Percentiles rank a stretch among this genome's conserved stretches.
Conservation (phyloP, 1,140 invertebrate species). For the Trichonephila clavipes region DNA sequence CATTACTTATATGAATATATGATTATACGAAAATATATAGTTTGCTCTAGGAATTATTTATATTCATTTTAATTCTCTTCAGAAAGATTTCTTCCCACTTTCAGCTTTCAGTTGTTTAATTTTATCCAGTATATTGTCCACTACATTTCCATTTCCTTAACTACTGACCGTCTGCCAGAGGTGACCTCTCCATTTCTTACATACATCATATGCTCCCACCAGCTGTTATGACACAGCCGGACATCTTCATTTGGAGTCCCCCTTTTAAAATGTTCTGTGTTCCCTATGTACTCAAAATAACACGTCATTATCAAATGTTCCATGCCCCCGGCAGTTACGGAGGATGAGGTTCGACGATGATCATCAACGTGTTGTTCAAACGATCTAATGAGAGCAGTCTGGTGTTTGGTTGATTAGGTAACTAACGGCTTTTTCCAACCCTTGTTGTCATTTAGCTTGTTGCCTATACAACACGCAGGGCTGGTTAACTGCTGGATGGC, state of each 20-base stretch:
- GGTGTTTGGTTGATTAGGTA: constrained; percentile 69
- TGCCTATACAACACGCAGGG: constrained; percentile 61
- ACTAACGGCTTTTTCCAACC: constrained; percentile 57
- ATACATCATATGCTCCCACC: background rate
- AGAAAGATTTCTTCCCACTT: background rate
- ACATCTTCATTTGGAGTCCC: constrained; percentile 34
- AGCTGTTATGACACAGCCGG: constrained; percentile 51
- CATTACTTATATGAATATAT: too few relatives aligned
- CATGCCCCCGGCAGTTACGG: constrained; percentile 32
- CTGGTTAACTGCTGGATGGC: constrained; percentile 13
- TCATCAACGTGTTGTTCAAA: constrained; percentile 54
- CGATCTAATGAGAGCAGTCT: constrained; percentile 64
- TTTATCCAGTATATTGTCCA: background rate
- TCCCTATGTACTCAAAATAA: constrained; percentile 53
- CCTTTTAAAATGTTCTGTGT: constrained; percentile 4
- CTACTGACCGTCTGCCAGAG: constrained; percentile 60
- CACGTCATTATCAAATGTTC: constrained; percentile 56
- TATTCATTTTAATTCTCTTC: too few relatives aligned
- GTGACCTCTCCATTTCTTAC: background rate
- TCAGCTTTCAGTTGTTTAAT: background rate
- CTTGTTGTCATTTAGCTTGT: constrained; percentile 51
- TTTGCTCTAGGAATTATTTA: too few relatives aligned
- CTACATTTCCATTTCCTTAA: background rate
- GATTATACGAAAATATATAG: too few relatives aligned
- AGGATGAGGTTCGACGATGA: constrained; percentile 49